These are phyloP conservation scores for Indicator indicator DNA, from an alignment of 2,113 vertebrate genomes.

Conservation along the genomic window DNA sequence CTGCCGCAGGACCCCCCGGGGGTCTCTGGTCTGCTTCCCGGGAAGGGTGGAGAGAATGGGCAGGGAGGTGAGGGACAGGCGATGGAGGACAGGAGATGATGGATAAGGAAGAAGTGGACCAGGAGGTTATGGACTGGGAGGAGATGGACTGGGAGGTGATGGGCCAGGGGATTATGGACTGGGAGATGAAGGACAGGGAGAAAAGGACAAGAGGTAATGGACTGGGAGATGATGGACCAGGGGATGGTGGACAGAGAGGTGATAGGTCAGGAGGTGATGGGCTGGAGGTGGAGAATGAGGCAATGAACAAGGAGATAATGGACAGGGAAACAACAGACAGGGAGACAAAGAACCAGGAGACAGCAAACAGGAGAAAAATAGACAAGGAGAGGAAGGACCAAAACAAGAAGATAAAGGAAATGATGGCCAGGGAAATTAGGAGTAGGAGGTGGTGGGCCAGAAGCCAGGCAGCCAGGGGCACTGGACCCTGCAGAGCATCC, in stretches of 20 bases:
- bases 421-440: background rate
- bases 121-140: too few species aligned
- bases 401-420: background rate
- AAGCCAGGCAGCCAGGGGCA: background rate
- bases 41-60: background rate
- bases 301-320: background rate
- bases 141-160: too few species aligned
- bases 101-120: too few species aligned
- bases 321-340: background rate
- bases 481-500: background rate
- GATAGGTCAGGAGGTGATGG: fast-evolving
- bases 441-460: background rate
- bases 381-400: background rate
- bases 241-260: background rate
- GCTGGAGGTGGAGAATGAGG: fast-evolving
- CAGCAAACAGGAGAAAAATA: fast-evolving
- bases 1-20: background rate
- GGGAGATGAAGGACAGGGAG: too few species aligned
- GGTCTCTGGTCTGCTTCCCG: background rate
- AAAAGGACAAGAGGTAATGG: background rate
- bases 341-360: background rate
- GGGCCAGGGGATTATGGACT: too few species aligned
- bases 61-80: background rate
- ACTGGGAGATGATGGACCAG: too few species aligned
- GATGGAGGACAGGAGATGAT: too few species aligned